Evolutionary conservation across 2,888 invertebrate genomes (phyloP), one percentile per base, ranked within the genome.

Genomic region (Pharmacophagus antenor): DNA sequence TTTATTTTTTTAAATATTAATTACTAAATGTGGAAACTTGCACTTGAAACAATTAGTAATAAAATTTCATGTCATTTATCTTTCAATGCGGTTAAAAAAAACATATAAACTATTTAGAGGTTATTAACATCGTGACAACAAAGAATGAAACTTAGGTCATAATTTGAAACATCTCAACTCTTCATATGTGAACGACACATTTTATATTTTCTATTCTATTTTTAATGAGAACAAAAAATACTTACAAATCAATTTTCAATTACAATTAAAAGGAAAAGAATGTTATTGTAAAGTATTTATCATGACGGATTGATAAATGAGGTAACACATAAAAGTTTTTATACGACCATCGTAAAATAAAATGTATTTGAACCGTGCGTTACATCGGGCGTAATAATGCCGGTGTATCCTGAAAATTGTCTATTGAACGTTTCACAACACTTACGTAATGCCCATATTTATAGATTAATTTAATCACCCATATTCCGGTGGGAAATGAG

Each of bases 41-140:
- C 47, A 56, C 58, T 54, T 56, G 42, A 60, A 67, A 71, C 69
- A 71, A 72, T 71, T 62, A 65, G 57, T 64, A 63, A 66, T 70
- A 67, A 67, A 68, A 61, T 61, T 60, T 62, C 61, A 55, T 53
- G 37, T 54, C 46, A 53, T 41, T 59, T 41, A 59, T 60, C 57
- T 55, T 22, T 52, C 21, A 25, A 61, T 58, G 47, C 49, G 22
- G 44, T 42, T 18, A 31, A 47, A 23, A 17, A 17, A 41, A 55
- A 54, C 46, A 53, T 56, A 23, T 50, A 51, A 49, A 27, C 4
- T n/a, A 37, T n/a, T 51, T 41, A 52, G 41, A 58, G 58, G 54
- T 53, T 56, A 59, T 58, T 54, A 41, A 61, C 46, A 23, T 23
- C 25, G 7, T 58, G 42, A 59, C 17, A 22, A 41, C 21, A 41